Base-by-base conservation (phyloP, 2,797 vertebrate genomes). In the Characodon lateralis region DNA sequence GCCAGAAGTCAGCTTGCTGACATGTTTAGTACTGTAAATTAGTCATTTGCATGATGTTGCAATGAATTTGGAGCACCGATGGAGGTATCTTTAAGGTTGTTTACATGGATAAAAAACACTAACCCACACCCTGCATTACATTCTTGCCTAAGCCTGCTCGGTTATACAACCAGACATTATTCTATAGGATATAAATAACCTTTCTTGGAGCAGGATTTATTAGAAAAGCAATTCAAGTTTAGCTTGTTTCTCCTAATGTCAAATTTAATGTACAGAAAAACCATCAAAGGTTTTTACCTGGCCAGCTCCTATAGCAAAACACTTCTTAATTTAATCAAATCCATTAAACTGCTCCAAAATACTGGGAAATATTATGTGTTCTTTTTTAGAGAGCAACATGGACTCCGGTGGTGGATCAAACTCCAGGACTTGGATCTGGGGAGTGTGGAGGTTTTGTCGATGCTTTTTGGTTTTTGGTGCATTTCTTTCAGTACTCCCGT, bases 21-120 rank as follows among this genome's bases (percentile, higher is more conserved):
- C 78, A 70, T 74, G 56, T 74, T 79, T 80, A 77, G 86, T 78
- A 80, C 73, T 78, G 69, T 2, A 73, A 85, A 91, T 91, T 76
- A 89, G 87, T 89, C 51, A 89, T 87, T 93, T 87, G 79, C 83
- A 83, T 83, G 53, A 26, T 85, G 84, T 85, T 93, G 82, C 76
- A 88, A 50, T 83, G 83, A 84, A 74, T 82, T 83, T 77, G 75
- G 71, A 46, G n/a, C 80, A 65, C 68, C 24, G 69, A 35, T 61
- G 71, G 48, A 81, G 53, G 73, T 72, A 24, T 51, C 74, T 73
- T 78, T 35, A 24, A n/a, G 28, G 65, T 51, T 51, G 12, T 74
- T 50, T 65, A 12, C 39, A 78, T 35, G 13, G 28, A 55, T 8
- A 50, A 43, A 78, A 51, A 0, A 18, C 39, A 70, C 12, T n/a